These are phyloP conservation scores for Echinometra lucunter DNA, from an alignment of 53 echinoderm and acorn worm genomes.

Conservation along the genomic window DNA sequence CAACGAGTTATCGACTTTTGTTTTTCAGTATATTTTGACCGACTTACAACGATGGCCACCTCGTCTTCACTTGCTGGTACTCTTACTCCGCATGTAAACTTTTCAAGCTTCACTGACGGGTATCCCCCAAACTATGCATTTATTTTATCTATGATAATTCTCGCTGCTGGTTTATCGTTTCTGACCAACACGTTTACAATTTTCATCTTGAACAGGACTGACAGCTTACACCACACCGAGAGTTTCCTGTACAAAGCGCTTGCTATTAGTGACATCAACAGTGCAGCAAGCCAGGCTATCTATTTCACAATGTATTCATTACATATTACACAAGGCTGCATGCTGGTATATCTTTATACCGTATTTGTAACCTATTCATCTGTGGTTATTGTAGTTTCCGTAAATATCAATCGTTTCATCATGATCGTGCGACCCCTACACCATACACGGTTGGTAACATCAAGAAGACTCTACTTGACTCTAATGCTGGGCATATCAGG, in stretches of 20 bases:
- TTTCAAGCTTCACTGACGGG: no score
- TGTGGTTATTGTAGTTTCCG: neutral
- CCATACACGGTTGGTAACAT: neutral
- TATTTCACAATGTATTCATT: neutral
- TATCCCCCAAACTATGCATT: no score
- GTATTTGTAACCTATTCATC: neutral
- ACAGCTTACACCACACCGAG: neutral
- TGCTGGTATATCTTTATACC: neutral
- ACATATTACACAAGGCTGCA: neutral
- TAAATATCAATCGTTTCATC: constrained; percentile 13
- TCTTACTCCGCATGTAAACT: no score
- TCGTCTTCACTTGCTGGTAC: no score
- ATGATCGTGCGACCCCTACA: constrained; percentile 20
- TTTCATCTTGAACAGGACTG: neutral
- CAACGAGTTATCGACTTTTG: no score
- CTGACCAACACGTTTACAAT: neutral
- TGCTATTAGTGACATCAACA: neutral
- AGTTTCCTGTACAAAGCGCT: neutral
- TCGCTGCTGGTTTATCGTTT: neutral
- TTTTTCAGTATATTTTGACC: no score
- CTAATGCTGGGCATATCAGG: neutral
- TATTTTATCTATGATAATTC: no score
- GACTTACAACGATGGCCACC: no score
- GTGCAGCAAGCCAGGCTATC: neutral
- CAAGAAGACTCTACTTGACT: neutral